phyloP scores from a whole-genome alignment of 2,888 invertebrate genomes.

The Electrophaes corylata region DNA sequence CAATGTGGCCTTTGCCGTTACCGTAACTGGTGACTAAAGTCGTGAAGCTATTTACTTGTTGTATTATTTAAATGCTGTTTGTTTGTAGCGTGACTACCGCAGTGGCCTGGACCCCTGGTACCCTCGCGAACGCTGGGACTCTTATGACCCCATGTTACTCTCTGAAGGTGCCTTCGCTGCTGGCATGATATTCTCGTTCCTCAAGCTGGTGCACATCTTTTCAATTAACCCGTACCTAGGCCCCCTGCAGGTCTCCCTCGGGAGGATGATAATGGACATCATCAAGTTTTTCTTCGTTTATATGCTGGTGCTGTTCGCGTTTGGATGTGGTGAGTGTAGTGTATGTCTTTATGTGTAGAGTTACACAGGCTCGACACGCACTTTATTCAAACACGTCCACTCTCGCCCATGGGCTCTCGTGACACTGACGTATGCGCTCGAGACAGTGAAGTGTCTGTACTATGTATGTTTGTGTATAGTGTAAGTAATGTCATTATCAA shows the following conservation, averaged over 20 bases:
- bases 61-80: background rate
- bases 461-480: too few species aligned
- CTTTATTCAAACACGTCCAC: too few species aligned
- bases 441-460: too few species aligned
- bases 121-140: slow-evolving; percentile 95
- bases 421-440: too few species aligned
- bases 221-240: slow-evolving; percentile 98
- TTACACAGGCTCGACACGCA: too few species aligned
- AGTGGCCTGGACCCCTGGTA: slow-evolving; percentile 91
- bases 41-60: too few species aligned
- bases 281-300: slow-evolving; percentile 98
- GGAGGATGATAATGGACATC: slow-evolving; percentile 97
- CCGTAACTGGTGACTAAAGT: too few species aligned
- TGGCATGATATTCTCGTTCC: slow-evolving; percentile 97
- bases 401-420: too few species aligned
- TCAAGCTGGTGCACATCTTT: slow-evolving; percentile 98
- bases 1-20: too few species aligned
- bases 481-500: too few species aligned
- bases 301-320: slow-evolving; percentile 95
- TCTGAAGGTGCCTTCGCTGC: slow-evolving; percentile 98
- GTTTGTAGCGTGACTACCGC: slow-evolving; percentile 86
- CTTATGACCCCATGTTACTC: slow-evolving; percentile 97
- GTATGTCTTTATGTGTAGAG: too few species aligned
- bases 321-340: slow-evolving; percentile 94
- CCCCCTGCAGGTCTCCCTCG: slow-evolving; percentile 96